Base-by-base conservation (phyloP, 2,797 vertebrate species). In the Perodicticus potto region DNA sequence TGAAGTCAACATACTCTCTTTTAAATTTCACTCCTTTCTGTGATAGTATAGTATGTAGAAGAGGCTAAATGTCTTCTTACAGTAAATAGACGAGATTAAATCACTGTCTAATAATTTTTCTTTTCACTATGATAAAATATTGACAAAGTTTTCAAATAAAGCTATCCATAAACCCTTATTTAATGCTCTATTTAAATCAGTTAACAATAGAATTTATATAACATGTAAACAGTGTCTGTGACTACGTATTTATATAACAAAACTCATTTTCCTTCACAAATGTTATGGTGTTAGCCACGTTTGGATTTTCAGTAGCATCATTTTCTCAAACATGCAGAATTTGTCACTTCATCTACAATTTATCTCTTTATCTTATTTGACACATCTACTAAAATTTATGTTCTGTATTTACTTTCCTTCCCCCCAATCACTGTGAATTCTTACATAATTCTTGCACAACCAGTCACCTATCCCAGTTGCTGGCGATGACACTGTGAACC, bases 281-380 rank as follows among this genome's bases (percentile, higher is more conserved):
- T 61, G 4, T 88, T 5, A 65, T 23, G 22, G 7, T 29, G 0
- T 40, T 61, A 91, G 10, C 6, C 13, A 59, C 11, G 4, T 72
- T 73, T 95, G 32, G 32, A 70, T 63, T 82, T 93, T 95, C 43
- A 37, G 19, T 37, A 82, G 3, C 14, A 74, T 59, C 23, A 49
- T 57, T 86, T 25, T 86, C 37, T 3, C 17, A 49, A 2, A 45
- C 14, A 93, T 57, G 32, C 45, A 90, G 34, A 13, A 84, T 13
- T 57, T 22, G 90, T 74, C 27, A 76, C 22, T 81, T 70, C 25
- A 29, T 69, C 25, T 90, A 74, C 2, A 70, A 1, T 57, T 81
- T 84, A 20, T 49, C 20, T 61, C 13, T 92, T 82, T 95, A 40
- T 84, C 20, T 80, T 20, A 70, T 74, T 86, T 95, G 83, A 7